Conservation (phyloP, 2,888 invertebrate species). For the Lasioglossum oenotherae region DNA sequence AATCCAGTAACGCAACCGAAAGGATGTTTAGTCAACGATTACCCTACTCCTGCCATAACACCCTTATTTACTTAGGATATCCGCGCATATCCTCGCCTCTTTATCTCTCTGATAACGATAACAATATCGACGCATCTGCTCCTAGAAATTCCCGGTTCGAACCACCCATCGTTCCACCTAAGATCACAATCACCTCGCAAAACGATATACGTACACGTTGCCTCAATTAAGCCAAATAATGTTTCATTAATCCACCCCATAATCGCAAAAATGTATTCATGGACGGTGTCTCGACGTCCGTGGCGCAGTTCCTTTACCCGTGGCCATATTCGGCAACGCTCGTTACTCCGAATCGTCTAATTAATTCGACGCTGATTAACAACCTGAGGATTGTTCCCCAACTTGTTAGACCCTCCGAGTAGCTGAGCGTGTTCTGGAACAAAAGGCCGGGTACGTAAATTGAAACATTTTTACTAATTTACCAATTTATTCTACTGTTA, state of each 20-base stretch:
- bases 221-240: conserved; percentile 46
- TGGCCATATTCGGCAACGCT: not conserved
- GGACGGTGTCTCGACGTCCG: conserved; percentile 6
- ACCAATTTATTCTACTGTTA: not conserved
- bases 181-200: not conserved
- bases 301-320: not conserved
- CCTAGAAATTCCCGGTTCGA: not conserved
- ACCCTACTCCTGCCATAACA: not conserved
- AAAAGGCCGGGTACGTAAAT: not conserved
- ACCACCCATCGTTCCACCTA: not conserved
- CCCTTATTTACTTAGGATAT: conserved; percentile 33
- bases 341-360: conserved; percentile 7
- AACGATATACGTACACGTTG: not conserved
- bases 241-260: conserved; percentile 38
- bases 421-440: not conserved
- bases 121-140: conserved; percentile 15
- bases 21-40: conserved; percentile 35
- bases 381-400: not conserved
- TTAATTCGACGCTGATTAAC: conserved; percentile 11
- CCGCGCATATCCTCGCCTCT: not conserved
- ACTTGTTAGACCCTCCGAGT: not conserved
- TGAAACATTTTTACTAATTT: not conserved
- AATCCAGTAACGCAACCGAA: not conserved
- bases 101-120: conserved; percentile 38
- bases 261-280: not conserved